These are phyloP conservation scores for Drymonia ruficornis DNA, from an alignment of 2,888 invertebrate genomes.

Conservation along the genomic window DNA sequence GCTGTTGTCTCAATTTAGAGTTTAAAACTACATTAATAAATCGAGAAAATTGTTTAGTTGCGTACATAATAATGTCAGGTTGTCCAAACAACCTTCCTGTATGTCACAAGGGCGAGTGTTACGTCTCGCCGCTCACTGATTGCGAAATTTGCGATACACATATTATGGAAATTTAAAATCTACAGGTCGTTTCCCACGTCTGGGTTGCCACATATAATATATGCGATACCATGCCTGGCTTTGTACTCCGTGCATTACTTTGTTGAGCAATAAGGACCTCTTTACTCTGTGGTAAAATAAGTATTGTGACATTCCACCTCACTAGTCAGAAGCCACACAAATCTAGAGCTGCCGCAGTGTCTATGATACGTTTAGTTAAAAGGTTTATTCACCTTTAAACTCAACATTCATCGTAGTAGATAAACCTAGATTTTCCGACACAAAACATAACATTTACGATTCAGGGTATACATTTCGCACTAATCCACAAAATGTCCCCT, in stretches of 20 bases:
- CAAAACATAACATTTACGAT: background rate
- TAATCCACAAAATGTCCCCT: background rate
- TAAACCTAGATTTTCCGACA: background rate
- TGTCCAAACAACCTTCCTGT: slow-evolving; percentile 10
- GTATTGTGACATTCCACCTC: too few relatives aligned
- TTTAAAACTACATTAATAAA: too few relatives aligned
- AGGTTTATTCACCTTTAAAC: background rate
- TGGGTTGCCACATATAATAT: slow-evolving; percentile 65
- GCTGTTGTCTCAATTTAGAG: too few relatives aligned
- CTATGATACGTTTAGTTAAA: slow-evolving; percentile 1
- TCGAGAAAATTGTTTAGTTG: too few relatives aligned
- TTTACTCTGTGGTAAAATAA: too few relatives aligned
- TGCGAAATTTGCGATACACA: slow-evolving; percentile 70
- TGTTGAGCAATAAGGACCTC: slow-evolving; percentile 31
- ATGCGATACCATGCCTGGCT: slow-evolving; percentile 61
- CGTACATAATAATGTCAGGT: too few relatives aligned
- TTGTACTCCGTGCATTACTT: slow-evolving; percentile 50
- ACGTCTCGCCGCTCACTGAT: slow-evolving; percentile 41
- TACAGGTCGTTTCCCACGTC: slow-evolving; percentile 70
- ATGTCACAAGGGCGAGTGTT: slow-evolving; percentile 25
- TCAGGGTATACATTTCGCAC: background rate
- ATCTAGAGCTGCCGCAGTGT: too few relatives aligned
- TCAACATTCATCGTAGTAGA: background rate
- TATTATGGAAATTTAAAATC: slow-evolving; percentile 75
- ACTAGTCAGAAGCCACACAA: too few relatives aligned